Base-by-base conservation (phyloP, 2,797 vertebrate species). In the Kryptopterus vitreolus region DNA sequence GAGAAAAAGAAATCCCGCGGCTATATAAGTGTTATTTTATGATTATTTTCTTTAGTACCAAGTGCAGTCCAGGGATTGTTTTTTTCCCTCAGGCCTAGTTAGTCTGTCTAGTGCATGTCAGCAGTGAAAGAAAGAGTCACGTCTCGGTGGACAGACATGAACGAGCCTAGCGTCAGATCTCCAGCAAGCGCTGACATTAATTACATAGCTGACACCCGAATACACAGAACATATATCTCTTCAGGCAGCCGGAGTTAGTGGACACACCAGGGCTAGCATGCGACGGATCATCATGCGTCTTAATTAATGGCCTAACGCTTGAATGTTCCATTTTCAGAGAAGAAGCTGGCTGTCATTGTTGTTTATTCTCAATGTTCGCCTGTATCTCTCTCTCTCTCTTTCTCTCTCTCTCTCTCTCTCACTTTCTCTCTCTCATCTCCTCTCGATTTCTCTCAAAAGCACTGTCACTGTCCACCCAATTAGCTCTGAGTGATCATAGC, bases 41-140 rank as follows among this genome's bases (percentile, higher is more conserved):
- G 11, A 2, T 43, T 43, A 43, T 66, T 43, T 61, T 24, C 78
- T 77, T 77, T 35, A n/a, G n/a, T 79, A 74, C 76, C 55, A 65
- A 46, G 38, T 35, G 78, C 73, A 81, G 50, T 52, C 52, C 52
- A 1, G 33, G 24, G 76, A 71, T 71, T 84, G 69, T 63, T 59
- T 62, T n/a, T 78, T 65, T 76, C 78, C 82, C 71, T 53, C 38
- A 80, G 85, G 82, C 76, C 81, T 82, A 84, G 78, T 82, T 83
- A 82, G 71, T 58, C 70, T 81, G 71, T 81, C 78, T 82, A 69
- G 65, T 90, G 88, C 81, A 82, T 81, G 79, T 89, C 92, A 88
- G 92, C 89, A 88, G 85, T 86, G 81, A 92, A 91, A 92, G 87
- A 90, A 89, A 89, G 81, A 77, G 33, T 70, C 59, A 53, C 15